These are phyloP conservation scores for Thomomys bottae DNA, from an alignment of 2,113 vertebrate genomes.

Conservation along the genomic window DNA sequence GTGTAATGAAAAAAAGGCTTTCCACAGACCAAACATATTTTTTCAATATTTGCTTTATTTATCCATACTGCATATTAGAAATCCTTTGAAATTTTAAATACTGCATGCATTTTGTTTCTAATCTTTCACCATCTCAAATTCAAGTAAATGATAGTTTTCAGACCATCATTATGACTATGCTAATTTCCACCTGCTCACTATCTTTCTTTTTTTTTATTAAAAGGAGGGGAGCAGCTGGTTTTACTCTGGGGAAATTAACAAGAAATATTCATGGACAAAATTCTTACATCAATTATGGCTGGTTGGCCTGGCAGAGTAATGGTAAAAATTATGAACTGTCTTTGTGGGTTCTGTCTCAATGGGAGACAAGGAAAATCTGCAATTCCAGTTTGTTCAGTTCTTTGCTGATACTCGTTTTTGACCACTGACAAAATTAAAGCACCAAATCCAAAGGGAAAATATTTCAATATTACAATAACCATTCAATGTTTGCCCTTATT, in stretches of 20 bases:
- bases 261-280: conserved; percentile 67
- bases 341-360: conserved; percentile 59
- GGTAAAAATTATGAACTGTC: conserved; percentile 76
- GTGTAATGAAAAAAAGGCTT: not conserved
- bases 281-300: conserved; percentile 69
- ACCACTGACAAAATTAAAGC: conserved; percentile 32
- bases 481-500: not conserved
- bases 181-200: conserved; percentile 63
- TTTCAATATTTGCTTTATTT: conserved; percentile 26
- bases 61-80: conserved; percentile 37
- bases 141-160: conserved; percentile 52
- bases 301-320: conserved; percentile 53
- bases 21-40: not conserved
- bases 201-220: conserved; percentile 50
- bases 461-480: not conserved
- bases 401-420: conserved; percentile 16
- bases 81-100: conserved; percentile 18
- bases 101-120: conserved; percentile 1
- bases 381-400: conserved; percentile 2
- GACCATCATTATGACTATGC: conserved; percentile 56
- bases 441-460: not conserved
- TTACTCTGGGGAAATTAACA: conserved; percentile 73
- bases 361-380: conserved; percentile 47
- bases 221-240: conserved; percentile 56
- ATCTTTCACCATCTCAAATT: conserved; percentile 11